Percentiles rank a stretch among this genome's conserved stretches.
Conservation (phyloP, 1,140 invertebrate genomes). For the Apis laboriosa region DNA sequence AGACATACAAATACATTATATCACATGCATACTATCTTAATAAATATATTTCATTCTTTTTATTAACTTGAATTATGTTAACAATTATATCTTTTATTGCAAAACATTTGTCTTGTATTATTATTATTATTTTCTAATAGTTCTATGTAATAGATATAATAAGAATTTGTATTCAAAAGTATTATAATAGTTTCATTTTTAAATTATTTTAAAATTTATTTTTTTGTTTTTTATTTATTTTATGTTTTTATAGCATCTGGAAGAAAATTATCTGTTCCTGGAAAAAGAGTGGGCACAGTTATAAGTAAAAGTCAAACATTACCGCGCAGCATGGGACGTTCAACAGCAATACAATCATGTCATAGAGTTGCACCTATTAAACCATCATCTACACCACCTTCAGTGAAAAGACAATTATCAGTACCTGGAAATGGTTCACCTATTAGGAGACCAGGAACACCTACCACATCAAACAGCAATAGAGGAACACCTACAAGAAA, state of each 20-base stretch:
- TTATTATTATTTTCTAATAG: slow-evolving; percentile 50
- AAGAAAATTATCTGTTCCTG: slow-evolving; percentile 87
- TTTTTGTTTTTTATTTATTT: background rate
- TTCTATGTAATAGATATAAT: slow-evolving; percentile 34
- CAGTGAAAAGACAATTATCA: slow-evolving; percentile 89
- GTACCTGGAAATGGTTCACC: slow-evolving; percentile 86
- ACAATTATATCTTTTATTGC: slow-evolving; percentile 3
- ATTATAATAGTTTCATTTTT: slow-evolving; percentile 2
- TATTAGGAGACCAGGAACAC: slow-evolving; percentile 82
- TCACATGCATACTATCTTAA: slow-evolving; percentile 7
- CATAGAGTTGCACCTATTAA: slow-evolving; percentile 84
- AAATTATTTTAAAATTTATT: background rate
- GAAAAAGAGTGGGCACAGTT: slow-evolving; percentile 84
- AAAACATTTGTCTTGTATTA: slow-evolving; percentile 33
- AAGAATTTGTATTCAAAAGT: slow-evolving; percentile 21
- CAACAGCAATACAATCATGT: slow-evolving; percentile 81
- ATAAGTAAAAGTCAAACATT: slow-evolving; percentile 91
- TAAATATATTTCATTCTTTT: slow-evolving; percentile 8
- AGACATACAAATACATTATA: background rate
- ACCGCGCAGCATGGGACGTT: slow-evolving; percentile 90
- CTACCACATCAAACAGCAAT: slow-evolving; percentile 77
- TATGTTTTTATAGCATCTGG: slow-evolving; percentile 83
- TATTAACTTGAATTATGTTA: slow-evolving; percentile 15
- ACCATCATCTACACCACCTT: slow-evolving; percentile 89
- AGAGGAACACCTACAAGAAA: slow-evolving; percentile 76